A percentile compares a stretch with the other conserved stretches of the same genome.
These are phyloP conservation scores for Tinamus guttatus DNA, from an alignment of 2,113 vertebrate species.

Conservation along the genomic window DNA sequence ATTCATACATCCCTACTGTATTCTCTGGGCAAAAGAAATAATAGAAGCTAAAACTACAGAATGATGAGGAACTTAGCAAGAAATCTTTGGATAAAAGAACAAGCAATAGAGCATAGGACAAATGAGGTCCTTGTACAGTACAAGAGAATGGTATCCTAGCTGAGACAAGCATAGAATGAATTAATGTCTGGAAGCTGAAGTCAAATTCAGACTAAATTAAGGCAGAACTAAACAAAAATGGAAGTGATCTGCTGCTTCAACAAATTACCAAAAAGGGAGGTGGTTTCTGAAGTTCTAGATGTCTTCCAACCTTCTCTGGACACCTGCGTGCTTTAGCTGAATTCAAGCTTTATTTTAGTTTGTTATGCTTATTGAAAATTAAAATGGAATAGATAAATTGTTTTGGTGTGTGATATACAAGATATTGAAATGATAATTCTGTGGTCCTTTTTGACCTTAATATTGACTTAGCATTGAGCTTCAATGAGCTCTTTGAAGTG, in stretches of 20 bases:
- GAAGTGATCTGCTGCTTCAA: background rate
- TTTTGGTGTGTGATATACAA: background rate
- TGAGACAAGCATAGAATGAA: background rate
- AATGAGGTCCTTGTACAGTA: background rate
- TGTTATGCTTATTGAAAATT: background rate
- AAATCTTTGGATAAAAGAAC: background rate
- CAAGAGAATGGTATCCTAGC: background rate
- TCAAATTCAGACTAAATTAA: background rate
- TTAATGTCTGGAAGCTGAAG: background rate
- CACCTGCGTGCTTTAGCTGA: too few relatives aligned
- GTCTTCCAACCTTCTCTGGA: background rate
- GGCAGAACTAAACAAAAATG: background rate
- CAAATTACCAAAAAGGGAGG: background rate
- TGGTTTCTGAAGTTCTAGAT: background rate
- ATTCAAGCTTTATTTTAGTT: background rate
- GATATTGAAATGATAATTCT: background rate
- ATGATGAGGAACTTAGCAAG: background rate
- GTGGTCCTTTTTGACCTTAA: background rate
- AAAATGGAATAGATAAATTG: background rate
- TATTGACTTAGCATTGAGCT: too few relatives aligned
- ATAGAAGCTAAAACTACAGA: background rate
- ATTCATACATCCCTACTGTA: background rate
- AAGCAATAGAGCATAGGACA: background rate
- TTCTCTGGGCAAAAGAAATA: background rate
- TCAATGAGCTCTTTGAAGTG: background rate